Evolutionary conservation across 92 coral and sea anemone genomes (phyloP), one percentile per base, ranked within the genome.

Genomic region (Micromussa lordhowensis): DNA sequence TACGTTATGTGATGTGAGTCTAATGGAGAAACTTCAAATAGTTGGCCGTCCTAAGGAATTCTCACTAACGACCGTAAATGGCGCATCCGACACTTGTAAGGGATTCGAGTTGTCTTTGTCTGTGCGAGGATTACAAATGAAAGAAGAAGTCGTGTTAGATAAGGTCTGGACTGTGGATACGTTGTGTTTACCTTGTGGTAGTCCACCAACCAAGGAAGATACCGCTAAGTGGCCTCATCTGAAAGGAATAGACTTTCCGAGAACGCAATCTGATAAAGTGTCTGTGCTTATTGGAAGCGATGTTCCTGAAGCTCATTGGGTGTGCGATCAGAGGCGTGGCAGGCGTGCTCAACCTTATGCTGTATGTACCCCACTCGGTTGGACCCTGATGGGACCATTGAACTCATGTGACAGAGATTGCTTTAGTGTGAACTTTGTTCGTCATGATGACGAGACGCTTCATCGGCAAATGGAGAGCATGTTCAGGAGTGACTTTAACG

Each of bases 251-350:
- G 78, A 61, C 32, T 70, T 88, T 18, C 91, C 84, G 21, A 29
- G 54, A 19, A 17, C 29, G 29, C 38, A 83, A 48, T 84, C 80
- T 28, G 30, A 75, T 32, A 32, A 82, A 18, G 81, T 75, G 15
- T 72, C 84, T 29, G 32, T 92, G 16, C 82, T 92, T 10, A 92
- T 85, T 73, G 90, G 92, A n/a, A 84, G 92, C 21, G 94, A 88
- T 18, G 87, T 89, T 29, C 94, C 92, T 0, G 94, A 92, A 74
- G 92, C 90, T 12, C 92, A 92, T 55, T 92, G 90, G 94, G 90
- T 88, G 29, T 77, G 30, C 48, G 94, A 92, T 15, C 90, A 92
- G 78, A 79, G 94, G 58, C 91, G 85, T 57, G 94, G 92, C 38
- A 82, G 63, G 44, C 66, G 75, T 12, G 84, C 80, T 24, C 89